Conservation (phyloP, 2,797 vertebrate genomes). For the Aplochiton taeniatus region DNA sequence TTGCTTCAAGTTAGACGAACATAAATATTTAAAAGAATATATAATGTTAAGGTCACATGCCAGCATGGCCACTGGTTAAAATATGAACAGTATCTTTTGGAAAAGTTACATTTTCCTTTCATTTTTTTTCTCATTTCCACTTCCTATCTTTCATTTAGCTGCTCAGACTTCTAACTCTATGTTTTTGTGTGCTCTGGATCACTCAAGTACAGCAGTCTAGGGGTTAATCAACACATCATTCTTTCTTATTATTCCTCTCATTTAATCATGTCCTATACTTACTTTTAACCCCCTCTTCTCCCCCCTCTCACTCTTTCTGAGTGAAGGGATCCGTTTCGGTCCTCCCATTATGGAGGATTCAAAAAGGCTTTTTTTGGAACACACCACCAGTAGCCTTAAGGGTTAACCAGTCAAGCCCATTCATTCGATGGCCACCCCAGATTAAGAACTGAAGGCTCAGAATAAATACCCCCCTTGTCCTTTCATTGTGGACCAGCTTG, state of each 20-base stretch:
- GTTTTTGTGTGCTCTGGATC: too few relatives aligned
- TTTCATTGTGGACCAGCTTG: constrained; percentile 74
- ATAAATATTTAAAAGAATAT: too few relatives aligned
- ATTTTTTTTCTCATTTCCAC: too few relatives aligned
- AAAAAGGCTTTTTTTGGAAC: constrained; percentile 57
- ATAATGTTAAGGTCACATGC: too few relatives aligned
- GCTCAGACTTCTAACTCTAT: too few relatives aligned
- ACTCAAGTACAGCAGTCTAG: too few relatives aligned
- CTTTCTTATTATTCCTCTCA: not conserved
- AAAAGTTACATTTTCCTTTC: too few relatives aligned
- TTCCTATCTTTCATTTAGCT: too few relatives aligned
- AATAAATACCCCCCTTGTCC: constrained; percentile 73
- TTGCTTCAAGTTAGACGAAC: too few relatives aligned
- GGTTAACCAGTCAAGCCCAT: constrained; percentile 61
- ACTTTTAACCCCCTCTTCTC: constrained; percentile 5
- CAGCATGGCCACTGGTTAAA: too few relatives aligned
- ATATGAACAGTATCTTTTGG: too few relatives aligned
- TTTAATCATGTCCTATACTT: not conserved
- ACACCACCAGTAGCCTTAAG: constrained; percentile 34
- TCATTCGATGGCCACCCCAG: constrained; percentile 46
- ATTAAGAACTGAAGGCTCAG: constrained; percentile 59
- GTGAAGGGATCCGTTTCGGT: constrained; percentile 15
- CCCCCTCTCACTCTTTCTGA: constrained; percentile 4
- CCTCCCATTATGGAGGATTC: constrained; percentile 28
- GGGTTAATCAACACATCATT: too few relatives aligned